phyloP scores from a whole-genome alignment of 1,140 invertebrate genomes.

The Cepaea nemoralis region DNA sequence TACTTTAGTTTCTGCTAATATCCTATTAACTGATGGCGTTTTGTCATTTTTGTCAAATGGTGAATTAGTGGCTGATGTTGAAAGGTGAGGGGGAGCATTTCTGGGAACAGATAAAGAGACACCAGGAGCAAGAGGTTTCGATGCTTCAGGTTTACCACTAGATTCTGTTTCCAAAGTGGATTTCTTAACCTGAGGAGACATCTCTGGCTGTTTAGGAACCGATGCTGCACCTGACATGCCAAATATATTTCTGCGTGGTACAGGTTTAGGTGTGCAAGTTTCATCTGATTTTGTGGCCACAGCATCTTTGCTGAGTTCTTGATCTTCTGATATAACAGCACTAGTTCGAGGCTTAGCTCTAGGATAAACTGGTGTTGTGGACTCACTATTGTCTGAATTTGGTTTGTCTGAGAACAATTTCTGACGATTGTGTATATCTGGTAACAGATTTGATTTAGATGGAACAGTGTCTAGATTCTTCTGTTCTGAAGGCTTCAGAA shows the following conservation, averaged over 20 bases:
- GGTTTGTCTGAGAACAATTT: not conserved
- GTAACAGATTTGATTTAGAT: conserved; percentile 11
- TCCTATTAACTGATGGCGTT: not conserved
- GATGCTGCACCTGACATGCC: not conserved
- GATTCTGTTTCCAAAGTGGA: not conserved
- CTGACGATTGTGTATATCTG: not conserved
- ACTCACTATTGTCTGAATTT: not conserved
- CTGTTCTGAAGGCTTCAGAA: not conserved
- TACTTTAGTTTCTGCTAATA: not conserved
- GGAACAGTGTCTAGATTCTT: conserved; percentile 2
- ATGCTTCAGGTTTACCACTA: not conserved
- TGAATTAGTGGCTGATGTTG: not conserved
- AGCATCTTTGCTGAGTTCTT: not conserved
- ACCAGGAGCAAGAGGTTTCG: not conserved
- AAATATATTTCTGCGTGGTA: not conserved
- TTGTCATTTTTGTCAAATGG: not conserved
- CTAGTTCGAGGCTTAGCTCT: not conserved
- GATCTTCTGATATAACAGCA: not conserved
- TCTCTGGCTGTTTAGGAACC: not conserved
- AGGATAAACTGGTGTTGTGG: not conserved
- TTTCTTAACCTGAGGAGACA: not conserved
- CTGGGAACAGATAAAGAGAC: conserved; percentile 33
- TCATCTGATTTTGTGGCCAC: not conserved
- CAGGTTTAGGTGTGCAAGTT: conserved; percentile 17
- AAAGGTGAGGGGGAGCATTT: conserved; percentile 40